Evolutionary conservation across 2,888 invertebrate species (phyloP).

Genomic region (Apamea epomidion): DNA sequence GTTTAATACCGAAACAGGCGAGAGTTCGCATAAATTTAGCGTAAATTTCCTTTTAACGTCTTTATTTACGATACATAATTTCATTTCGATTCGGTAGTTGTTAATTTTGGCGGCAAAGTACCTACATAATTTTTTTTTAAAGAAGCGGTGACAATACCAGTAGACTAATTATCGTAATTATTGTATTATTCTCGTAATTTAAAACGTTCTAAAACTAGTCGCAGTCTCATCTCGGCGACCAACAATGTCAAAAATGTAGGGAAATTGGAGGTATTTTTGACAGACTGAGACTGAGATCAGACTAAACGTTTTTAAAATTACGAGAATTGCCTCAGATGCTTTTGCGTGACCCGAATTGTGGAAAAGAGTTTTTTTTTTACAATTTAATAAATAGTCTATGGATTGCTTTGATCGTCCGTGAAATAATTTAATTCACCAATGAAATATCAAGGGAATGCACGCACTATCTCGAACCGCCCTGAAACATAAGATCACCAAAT

Average conservation of each 20-base stretch:
- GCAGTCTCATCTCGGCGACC: too few relatives aligned
- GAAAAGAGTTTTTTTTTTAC: background rate
- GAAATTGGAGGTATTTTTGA: too few relatives aligned
- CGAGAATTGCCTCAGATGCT: too few relatives aligned
- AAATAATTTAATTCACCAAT: background rate
- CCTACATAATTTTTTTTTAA: background rate
- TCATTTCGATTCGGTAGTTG: slow-evolving; percentile 44
- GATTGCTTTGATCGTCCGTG: background rate
- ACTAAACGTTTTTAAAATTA: too few relatives aligned
- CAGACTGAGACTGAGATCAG: too few relatives aligned
- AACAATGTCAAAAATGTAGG: too few relatives aligned
- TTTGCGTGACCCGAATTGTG: background rate
- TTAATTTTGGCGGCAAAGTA: slow-evolving; percentile 27
- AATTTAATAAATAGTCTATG: background rate
- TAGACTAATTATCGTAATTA: too few relatives aligned
- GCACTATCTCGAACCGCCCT: background rate
- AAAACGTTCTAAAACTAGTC: too few relatives aligned
- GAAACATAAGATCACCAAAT: background rate
- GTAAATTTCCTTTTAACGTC: slow-evolving; percentile 56
- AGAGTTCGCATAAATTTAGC: slow-evolving; percentile 47
- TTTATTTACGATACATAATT: slow-evolving; percentile 56
- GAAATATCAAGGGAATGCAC: background rate
- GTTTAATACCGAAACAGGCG: slow-evolving; percentile 34
- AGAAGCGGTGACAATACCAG: too few relatives aligned
- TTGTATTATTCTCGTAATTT: too few relatives aligned